Conservation (phyloP, 2,888 invertebrate species). For the Gandaritis pyraliata region DNA sequence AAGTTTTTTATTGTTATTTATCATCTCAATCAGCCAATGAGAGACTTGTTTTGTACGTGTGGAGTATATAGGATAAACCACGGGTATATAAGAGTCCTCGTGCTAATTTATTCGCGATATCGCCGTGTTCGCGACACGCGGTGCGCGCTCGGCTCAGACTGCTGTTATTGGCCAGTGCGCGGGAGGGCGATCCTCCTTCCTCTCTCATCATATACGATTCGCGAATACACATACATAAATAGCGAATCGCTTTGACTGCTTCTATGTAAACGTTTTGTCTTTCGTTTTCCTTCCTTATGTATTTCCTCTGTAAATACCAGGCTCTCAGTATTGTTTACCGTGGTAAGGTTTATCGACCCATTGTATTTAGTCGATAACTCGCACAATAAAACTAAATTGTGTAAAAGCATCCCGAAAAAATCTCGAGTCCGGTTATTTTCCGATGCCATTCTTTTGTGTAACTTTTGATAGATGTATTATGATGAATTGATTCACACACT, state of each 20-base stretch:
- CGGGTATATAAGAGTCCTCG: slow-evolving; percentile 35
- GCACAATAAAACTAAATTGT: slow-evolving; percentile 43
- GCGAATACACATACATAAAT: slow-evolving; percentile 61
- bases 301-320: slow-evolving; percentile 12
- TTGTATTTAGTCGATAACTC: slow-evolving; percentile 16
- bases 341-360: not conserved
- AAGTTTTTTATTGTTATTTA: slow-evolving; percentile 44
- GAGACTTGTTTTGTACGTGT: slow-evolving; percentile 33
- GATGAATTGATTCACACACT: slow-evolving; percentile 65
- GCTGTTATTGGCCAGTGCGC: slow-evolving; percentile 69
- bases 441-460: slow-evolving; percentile 51
- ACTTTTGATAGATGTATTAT: slow-evolving; percentile 47
- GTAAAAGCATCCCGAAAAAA: slow-evolving; percentile 37
- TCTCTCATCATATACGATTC: slow-evolving; percentile 78
- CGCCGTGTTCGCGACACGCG: slow-evolving; percentile 57
- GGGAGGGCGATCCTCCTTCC: slow-evolving; percentile 82
- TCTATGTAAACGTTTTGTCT: slow-evolving; percentile 39
- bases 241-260: slow-evolving; percentile 58
- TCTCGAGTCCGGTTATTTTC: slow-evolving; percentile 50
- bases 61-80: slow-evolving; percentile 45
- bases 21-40: slow-evolving; percentile 49
- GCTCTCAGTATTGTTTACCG: slow-evolving; percentile 5
- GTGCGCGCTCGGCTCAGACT: slow-evolving; percentile 47
- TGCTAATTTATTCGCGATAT: slow-evolving; percentile 79
- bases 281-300: slow-evolving; percentile 15